phyloP scores from a whole-genome alignment of 2,797 vertebrate genomes.

The Scyliorhinus canicula region DNA sequence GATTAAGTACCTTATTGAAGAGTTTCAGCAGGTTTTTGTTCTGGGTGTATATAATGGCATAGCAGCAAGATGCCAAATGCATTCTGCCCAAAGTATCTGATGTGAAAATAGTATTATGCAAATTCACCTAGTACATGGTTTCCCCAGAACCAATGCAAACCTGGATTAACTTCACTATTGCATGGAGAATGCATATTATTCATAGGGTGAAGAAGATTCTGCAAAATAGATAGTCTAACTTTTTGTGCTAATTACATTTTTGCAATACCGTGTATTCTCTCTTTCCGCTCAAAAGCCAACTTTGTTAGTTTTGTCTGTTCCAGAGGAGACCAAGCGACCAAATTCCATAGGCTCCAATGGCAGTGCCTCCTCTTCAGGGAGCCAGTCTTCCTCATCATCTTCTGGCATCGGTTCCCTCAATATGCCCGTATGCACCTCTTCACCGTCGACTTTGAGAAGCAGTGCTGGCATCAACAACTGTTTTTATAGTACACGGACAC shows the following conservation, averaged over 20 bases:
- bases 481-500: constrained; percentile 49
- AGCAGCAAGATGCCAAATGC: neutral
- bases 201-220: neutral
- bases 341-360: constrained; percentile 62
- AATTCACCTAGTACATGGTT: neutral
- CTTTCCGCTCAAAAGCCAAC: constrained; percentile 52
- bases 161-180: neutral
- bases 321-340: constrained; percentile 47
- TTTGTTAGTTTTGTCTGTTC: constrained; percentile 40
- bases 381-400: constrained; percentile 62
- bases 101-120: neutral
- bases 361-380: constrained; percentile 58
- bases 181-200: neutral
- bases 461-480: constrained; percentile 41
- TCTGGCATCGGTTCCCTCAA: constrained; percentile 63
- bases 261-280: neutral
- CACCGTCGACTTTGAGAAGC: constrained; percentile 45
- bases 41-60: neutral
- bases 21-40: neutral
- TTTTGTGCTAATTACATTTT: neutral
- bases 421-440: constrained; percentile 50
- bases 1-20: neutral
- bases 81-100: neutral
- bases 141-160: neutral
- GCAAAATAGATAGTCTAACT: neutral